These are phyloP conservation scores for Xestoiulus laeticollis DNA, from an alignment of 2,888 invertebrate species.

Conservation along the genomic window DNA sequence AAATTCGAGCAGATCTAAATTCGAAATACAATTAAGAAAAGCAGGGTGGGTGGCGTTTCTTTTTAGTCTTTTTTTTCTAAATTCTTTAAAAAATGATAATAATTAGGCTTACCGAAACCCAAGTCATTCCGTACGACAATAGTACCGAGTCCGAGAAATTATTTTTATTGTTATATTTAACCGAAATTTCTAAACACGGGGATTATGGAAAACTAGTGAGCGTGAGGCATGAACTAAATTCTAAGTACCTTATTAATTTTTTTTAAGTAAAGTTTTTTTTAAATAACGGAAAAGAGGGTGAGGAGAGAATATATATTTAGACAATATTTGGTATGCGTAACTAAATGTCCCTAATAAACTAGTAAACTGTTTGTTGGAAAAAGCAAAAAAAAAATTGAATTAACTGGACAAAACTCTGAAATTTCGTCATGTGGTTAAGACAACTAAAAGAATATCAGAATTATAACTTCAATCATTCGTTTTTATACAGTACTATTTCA, in stretches of 20 bases:
- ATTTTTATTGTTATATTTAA: constrained; percentile 33
- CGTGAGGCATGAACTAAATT: background rate
- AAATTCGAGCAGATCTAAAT: constrained; percentile 38
- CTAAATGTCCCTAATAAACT: background rate
- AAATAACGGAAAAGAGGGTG: background rate
- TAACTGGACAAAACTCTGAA: too few species aligned
- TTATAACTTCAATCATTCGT: too few species aligned
- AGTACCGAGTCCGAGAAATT: constrained; percentile 10
- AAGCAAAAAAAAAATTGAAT: background rate
- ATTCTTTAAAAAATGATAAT: constrained; percentile 6
- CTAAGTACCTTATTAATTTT: background rate
- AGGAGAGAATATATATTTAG: background rate
- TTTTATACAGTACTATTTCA: too few species aligned
- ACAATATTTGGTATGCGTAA: background rate
- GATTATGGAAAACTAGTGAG: background rate
- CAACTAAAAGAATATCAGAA: too few species aligned
- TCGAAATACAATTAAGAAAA: constrained; percentile 16
- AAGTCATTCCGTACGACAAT: background rate
- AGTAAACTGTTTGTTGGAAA: too few species aligned
- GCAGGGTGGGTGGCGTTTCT: background rate
- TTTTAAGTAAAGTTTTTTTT: background rate
- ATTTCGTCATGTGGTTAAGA: too few species aligned
- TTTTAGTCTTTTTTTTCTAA: background rate
- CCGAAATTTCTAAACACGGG: background rate
- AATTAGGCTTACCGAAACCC: background rate